Percentiles rank a stretch among this genome's conserved stretches.
These are phyloP conservation scores for Metopolophium dirhodum DNA, from an alignment of 1,140 invertebrate species.

Conservation along the genomic window DNA sequence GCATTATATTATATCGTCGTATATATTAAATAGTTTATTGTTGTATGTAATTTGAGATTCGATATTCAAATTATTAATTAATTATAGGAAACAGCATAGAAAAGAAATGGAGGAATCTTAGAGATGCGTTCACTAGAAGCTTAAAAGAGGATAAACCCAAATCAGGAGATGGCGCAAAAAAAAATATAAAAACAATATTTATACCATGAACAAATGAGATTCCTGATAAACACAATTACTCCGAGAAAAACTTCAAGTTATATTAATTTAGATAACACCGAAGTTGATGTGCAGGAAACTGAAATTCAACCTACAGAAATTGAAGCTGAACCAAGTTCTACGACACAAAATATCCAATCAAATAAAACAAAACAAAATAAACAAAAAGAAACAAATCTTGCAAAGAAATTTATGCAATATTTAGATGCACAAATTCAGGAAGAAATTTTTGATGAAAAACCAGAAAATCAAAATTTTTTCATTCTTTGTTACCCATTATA, in stretches of 20 bases:
- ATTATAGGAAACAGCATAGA: neutral
- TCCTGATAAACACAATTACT: slow-evolving; percentile 6
- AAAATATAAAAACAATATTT: neutral
- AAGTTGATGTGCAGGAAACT: too few species aligned
- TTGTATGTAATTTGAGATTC: neutral
- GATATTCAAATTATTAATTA: neutral
- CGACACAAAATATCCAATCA: too few species aligned
- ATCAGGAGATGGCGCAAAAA: neutral
- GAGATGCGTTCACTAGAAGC: neutral
- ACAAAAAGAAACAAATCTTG: too few species aligned
- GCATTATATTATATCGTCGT: too few species aligned
- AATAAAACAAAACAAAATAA: too few species aligned
- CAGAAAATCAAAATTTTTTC: neutral
- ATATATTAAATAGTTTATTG: too few species aligned
- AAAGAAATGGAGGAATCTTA: slow-evolving; percentile 23
- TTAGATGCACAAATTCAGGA: neutral
- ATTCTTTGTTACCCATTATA: neutral
- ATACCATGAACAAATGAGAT: neutral
- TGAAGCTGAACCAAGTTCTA: too few species aligned
- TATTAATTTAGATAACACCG: neutral
- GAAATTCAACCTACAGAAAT: too few species aligned
- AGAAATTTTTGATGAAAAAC: slow-evolving; percentile 30
- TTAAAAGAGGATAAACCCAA: neutral
- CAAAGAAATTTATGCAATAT: too few species aligned
- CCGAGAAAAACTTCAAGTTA: neutral